These are phyloP conservation scores for Lagenorhynchus albirostris DNA, from an alignment of 2,113 vertebrate species.

Conservation along the genomic window DNA sequence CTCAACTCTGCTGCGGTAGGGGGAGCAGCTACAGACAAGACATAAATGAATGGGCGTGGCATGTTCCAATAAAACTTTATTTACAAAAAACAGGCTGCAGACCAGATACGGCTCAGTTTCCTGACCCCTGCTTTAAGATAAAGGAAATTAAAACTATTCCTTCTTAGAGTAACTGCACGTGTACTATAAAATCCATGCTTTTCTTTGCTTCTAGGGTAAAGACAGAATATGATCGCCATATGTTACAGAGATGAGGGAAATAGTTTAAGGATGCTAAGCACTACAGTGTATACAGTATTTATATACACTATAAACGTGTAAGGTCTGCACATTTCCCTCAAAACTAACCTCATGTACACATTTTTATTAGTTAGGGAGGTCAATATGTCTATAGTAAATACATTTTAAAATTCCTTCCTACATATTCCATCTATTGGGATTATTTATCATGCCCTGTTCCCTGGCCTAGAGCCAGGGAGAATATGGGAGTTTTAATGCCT, in stretches of 20 bases:
- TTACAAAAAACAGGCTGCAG: background rate
- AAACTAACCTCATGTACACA: conserved; percentile 54
- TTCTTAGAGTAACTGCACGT: background rate
- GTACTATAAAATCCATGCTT: background rate
- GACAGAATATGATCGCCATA: background rate
- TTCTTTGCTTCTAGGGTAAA: background rate
- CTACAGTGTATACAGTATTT: background rate
- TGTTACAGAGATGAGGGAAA: background rate
- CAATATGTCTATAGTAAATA: conserved; percentile 70
- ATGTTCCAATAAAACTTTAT: conserved; percentile 29
- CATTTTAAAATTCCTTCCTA: conserved; percentile 74
- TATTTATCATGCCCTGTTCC: conserved; percentile 71
- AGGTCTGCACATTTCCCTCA: conserved; percentile 52
- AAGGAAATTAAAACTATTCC: conserved; percentile 30
- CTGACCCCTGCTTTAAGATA: background rate
- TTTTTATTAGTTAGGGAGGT: conserved; percentile 72
- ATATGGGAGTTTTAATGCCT: conserved; percentile 77
- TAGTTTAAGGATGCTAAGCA: conserved; percentile 50
- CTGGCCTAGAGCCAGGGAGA: conserved; percentile 75
- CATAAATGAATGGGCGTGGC: background rate
- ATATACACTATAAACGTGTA: conserved; percentile 14
- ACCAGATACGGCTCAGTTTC: conserved; percentile 20
- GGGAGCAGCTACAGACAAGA: background rate
- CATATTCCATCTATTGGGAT: conserved; percentile 68
- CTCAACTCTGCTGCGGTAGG: background rate